These are phyloP conservation scores for Perodicticus potto DNA, from an alignment of 2,797 vertebrate species.

Conservation along the genomic window DNA sequence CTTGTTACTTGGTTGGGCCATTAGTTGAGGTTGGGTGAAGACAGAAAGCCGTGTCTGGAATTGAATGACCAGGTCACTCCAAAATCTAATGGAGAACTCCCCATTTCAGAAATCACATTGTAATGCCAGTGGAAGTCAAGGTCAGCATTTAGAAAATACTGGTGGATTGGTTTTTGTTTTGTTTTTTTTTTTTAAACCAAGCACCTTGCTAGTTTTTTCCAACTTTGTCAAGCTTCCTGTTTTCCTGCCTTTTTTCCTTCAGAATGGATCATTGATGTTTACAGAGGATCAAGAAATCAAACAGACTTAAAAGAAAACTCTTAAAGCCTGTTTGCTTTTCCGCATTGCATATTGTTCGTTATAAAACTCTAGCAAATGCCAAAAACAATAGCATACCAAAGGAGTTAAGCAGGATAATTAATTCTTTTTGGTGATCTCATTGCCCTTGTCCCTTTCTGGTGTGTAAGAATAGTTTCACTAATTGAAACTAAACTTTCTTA, in stretches of 20 bases:
- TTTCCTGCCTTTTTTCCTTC: conserved; percentile 59
- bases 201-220: conserved; percentile 62
- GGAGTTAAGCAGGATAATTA: conserved; percentile 71
- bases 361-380: conserved; percentile 71
- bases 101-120: conserved; percentile 94
- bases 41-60: conserved; percentile 96
- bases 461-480: conserved; percentile 71
- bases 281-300: conserved; percentile 57
- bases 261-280: conserved; percentile 67
- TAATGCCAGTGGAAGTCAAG: conserved; percentile 95
- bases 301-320: conserved; percentile 52
- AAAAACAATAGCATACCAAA: conserved; percentile 64
- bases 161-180: conserved; percentile 49
- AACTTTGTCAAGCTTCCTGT: conserved; percentile 68
- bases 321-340: conserved; percentile 74
- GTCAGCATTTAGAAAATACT: conserved; percentile 92
- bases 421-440: conserved; percentile 48
- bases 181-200: conserved; percentile 43
- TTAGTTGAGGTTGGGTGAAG: conserved; percentile 99
- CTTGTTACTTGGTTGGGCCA: conserved; percentile 92
- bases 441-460: conserved; percentile 47
- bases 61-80: conserved; percentile 98
- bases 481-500: conserved; percentile 74
- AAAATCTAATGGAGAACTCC: conserved; percentile 98
- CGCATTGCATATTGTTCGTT: conserved; percentile 60